Conservation (phyloP, 2,888 invertebrate genomes). For the Platerodrilus igneus region DNA sequence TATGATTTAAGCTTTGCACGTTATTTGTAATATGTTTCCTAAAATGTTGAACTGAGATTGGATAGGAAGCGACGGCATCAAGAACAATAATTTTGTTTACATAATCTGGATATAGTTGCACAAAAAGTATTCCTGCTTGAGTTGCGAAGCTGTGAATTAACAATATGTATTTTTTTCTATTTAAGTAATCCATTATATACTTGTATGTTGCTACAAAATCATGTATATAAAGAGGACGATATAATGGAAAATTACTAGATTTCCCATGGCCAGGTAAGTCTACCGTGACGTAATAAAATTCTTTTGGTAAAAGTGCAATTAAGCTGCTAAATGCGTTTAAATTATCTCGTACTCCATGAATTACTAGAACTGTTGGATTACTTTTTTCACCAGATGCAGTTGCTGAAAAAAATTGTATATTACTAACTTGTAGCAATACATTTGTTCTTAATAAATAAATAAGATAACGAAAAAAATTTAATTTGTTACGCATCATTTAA, state of each 20-base stretch:
- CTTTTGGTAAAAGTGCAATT: constrained; percentile 51
- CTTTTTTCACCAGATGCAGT: constrained; percentile 58
- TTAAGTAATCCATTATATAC: constrained; percentile 37
- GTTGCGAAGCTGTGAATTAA: constrained; percentile 51
- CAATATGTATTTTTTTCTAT: constrained; percentile 37
- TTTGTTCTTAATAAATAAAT: too few species aligned
- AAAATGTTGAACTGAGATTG: constrained; percentile 31
- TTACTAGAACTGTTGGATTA: constrained; percentile 53
- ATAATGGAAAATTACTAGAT: constrained; percentile 52
- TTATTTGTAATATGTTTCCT: constrained; percentile 37
- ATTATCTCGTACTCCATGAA: constrained; percentile 59
- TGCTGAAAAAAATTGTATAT: constrained; percentile 50
- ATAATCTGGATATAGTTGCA: constrained; percentile 45
- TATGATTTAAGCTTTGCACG: constrained; percentile 42
- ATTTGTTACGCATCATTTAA: too few species aligned
- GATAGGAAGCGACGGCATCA: constrained; percentile 42
- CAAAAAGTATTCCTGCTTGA: constrained; percentile 44
- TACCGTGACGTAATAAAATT: constrained; percentile 47
- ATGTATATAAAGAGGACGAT: constrained; percentile 41
- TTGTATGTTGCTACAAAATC: constrained; percentile 46
- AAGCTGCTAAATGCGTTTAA: constrained; percentile 57
- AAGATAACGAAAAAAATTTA: too few species aligned
- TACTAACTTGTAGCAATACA: too few species aligned
- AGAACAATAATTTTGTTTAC: constrained; percentile 48
- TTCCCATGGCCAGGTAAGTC: constrained; percentile 61